Conservation (phyloP, 2,113 vertebrate genomes). For the Sander lucioperca region DNA sequence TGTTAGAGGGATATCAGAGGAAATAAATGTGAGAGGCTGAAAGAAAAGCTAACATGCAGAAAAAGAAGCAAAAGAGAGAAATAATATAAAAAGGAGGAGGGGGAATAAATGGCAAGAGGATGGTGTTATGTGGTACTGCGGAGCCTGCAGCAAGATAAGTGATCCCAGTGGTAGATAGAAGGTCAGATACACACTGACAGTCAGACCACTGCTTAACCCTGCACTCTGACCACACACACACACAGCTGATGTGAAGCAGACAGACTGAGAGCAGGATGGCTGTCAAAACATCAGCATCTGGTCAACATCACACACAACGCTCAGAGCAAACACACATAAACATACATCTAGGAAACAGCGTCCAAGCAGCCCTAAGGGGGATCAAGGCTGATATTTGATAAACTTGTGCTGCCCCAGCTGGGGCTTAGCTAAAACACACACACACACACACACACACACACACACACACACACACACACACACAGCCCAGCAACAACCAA, state of each 20-base stretch:
- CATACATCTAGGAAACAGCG: conserved; percentile 53
- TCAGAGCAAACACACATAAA: conserved; percentile 62
- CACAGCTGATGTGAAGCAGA: conserved; percentile 60
- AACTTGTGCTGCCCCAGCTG: conserved; percentile 61
- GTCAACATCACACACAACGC: conserved; percentile 66
- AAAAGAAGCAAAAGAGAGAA: conserved; percentile 20
- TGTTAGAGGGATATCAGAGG: conserved; percentile 49
- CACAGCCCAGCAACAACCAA: background rate
- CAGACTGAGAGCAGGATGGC: conserved; percentile 68
- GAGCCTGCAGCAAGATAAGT: conserved; percentile 69
- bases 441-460: conserved; percentile 14
- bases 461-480: conserved; percentile 16
- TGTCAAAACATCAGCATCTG: conserved; percentile 82
- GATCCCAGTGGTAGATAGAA: conserved; percentile 75
- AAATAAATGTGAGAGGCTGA: conserved; percentile 13
- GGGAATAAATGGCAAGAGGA: conserved; percentile 38
- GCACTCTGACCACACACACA: conserved; percentile 37
- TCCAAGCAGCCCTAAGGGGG: conserved; percentile 63
- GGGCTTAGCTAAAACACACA: conserved; percentile 34
- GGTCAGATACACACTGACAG: conserved; percentile 74
- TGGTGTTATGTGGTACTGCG: conserved; percentile 47
- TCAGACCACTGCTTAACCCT: conserved; percentile 68
- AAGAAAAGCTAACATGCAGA: conserved; percentile 37
- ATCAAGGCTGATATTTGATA: conserved; percentile 67
- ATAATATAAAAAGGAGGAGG: conserved; percentile 19